Base-by-base conservation (phyloP, 2,797 vertebrate genomes). In the Phalanger gymnotis region DNA sequence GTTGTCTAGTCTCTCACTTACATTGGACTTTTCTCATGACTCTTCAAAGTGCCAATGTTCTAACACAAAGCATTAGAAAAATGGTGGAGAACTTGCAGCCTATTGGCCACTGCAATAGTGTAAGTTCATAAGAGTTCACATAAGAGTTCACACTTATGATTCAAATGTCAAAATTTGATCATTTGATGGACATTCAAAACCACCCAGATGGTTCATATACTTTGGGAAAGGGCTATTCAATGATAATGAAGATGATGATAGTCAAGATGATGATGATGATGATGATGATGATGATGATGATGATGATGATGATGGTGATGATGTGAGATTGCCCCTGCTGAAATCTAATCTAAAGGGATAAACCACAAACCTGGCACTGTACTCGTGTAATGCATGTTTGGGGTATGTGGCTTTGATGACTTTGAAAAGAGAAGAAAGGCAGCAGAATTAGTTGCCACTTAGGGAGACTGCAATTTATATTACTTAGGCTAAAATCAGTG, bases 381-480 rank as follows among this genome's bases (percentile, higher is more conserved):
- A 52, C 56, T 55, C 25, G 56, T 30, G 47, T 95, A 57, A 91
- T 93, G 16, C 22, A 55, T 51, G 73, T 96, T 93, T 93, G 87
- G 53, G 57, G 90, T 96, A 90, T 81, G 66, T 93, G 93, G 27
- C 93, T 92, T 90, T 95, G 53, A 89, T 81, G 53, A 61, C 25
- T 93, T 93, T 90, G 31, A 57, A 91, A 96, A 90, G 25, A 90
- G 90, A 91, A 96, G 91, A 94, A 92, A 90, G 61, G 93, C 57
- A 92, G 57, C 94, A 54, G 73, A 94, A 55, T 96, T 96, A 92
- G 25, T 92, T 95, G 96, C 81, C n/a, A 40, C 6, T 27, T 94
- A 55, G 40, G 25, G 3, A 87, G 25, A 87, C 22, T 47, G 3
- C 12, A 87, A 87, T 87, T 87, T 87, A 11, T 87, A 51, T 22